These are phyloP conservation scores for Agrotis ipsilon DNA, from an alignment of 2,888 invertebrate genomes.

Conservation along the genomic window DNA sequence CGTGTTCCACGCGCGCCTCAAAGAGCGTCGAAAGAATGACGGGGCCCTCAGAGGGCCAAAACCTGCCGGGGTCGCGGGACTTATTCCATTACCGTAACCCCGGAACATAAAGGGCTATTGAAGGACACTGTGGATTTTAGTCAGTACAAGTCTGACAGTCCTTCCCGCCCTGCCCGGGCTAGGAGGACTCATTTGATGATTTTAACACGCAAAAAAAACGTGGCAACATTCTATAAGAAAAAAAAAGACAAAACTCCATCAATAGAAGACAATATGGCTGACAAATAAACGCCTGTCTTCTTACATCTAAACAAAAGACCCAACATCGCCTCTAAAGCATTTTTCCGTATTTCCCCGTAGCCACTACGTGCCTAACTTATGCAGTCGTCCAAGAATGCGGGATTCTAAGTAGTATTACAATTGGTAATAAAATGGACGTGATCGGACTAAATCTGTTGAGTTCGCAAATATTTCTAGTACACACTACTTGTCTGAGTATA, in stretches of 20 bases:
- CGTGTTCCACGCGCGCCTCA: no score
- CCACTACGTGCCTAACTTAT: conserved; percentile 39
- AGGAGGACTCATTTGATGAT: no score
- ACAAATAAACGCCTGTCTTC: neutral
- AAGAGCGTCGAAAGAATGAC: no score
- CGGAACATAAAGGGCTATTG: no score
- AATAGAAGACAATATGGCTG: neutral
- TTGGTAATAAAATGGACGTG: conserved; percentile 58
- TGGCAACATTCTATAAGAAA: no score
- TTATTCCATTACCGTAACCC: no score
- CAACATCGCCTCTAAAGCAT: conserved; percentile 5
- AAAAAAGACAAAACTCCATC: neutral
- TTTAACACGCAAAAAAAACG: no score
- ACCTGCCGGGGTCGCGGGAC: no score
- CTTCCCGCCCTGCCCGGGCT: no score
- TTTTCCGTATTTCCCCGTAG: conserved; percentile 43
- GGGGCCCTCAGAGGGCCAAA: no score
- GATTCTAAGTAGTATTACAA: conserved; percentile 62
- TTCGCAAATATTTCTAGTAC: conserved; percentile 49
- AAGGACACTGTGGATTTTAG: no score
- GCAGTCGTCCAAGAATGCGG: conserved; percentile 51
- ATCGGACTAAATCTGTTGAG: conserved; percentile 39
- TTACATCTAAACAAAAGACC: neutral
- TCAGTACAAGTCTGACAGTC: no score
- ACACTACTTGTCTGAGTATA: neutral